These are phyloP conservation scores for Meloidogyne chitwoodi DNA, from an alignment of 1,140 invertebrate genomes.

Conservation along the genomic window DNA sequence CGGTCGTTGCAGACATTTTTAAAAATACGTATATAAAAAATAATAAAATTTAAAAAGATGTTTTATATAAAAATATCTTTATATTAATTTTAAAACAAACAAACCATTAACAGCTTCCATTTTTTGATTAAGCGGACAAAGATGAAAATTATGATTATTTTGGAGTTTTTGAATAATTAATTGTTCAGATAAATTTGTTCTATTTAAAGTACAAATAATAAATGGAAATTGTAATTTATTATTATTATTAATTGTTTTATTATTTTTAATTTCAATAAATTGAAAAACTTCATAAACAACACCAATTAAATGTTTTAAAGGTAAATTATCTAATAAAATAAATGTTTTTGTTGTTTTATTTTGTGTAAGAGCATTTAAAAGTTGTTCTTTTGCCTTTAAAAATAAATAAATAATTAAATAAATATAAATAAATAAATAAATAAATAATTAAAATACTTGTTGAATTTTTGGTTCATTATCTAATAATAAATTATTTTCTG, in stretches of 20 bases:
- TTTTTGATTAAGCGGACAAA: slow-evolving; percentile 37
- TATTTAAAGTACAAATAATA: slow-evolving; percentile 35
- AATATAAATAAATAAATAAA: neutral
- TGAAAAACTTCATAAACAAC: slow-evolving; percentile 18
- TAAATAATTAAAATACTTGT: neutral
- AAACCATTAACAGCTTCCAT: slow-evolving; percentile 47
- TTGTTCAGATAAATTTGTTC: slow-evolving; percentile 22
- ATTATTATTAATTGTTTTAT: neutral
- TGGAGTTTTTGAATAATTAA: slow-evolving; percentile 35
- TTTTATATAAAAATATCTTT: too few species aligned
- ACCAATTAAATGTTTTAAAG: slow-evolving; percentile 31
- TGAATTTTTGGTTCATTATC: slow-evolving; percentile 3
- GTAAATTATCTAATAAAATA: slow-evolving; percentile 42
- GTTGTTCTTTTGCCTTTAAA: slow-evolving; percentile 31
- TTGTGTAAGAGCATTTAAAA: slow-evolving; percentile 17
- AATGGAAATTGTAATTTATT: neutral
- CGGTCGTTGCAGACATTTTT: slow-evolving; percentile 26
- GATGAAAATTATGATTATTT: slow-evolving; percentile 39
- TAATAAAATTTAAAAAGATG: too few species aligned
- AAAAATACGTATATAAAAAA: too few species aligned
- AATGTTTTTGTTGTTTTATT: slow-evolving; percentile 9
- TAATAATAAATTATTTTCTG: slow-evolving; percentile 26
- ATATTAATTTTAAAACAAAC: neutral
- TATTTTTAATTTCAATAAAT: neutral
- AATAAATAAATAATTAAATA: neutral